A percentile compares a stretch with the other conserved stretches of the same genome.
Conservation (phyloP, 2,888 invertebrate genomes). For the Coremacera marginata region DNA sequence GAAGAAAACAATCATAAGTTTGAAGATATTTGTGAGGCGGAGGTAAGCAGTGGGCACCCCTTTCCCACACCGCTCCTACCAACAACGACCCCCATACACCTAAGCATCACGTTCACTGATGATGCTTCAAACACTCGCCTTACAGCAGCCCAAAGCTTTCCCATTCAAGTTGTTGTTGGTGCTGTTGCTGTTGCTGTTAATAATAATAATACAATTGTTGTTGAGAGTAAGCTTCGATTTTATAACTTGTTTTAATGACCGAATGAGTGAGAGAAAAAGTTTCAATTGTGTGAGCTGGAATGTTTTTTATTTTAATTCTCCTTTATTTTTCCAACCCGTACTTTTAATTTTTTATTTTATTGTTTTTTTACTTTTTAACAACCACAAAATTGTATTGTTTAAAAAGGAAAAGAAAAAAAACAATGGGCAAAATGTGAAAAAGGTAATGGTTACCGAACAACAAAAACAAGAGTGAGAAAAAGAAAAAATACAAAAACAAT, state of each 20-base stretch:
- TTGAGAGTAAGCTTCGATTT: constrained; percentile 10
- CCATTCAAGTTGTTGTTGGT: neutral
- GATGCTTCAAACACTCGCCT: neutral
- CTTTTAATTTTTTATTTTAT: constrained; percentile 1
- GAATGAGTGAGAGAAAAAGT: neutral
- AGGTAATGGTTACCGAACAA: neutral
- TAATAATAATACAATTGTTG: neutral
- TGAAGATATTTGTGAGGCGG: too few species aligned
- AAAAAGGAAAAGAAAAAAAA: constrained; percentile 7
- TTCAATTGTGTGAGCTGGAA: neutral
- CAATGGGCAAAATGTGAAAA: neutral
- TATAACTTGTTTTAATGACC: constrained; percentile 19
- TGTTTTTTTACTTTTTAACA: neutral
- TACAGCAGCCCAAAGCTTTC: neutral
- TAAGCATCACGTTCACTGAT: neutral
- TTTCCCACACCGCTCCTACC: neutral
- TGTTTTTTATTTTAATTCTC: neutral
- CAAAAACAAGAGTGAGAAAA: neutral
- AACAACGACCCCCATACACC: neutral
- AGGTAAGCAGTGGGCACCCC: too few species aligned
- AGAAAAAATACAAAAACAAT: neutral
- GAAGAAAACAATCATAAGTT: neutral
- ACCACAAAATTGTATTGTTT: constrained; percentile 24
- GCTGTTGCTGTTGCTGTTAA: constrained; percentile 1
- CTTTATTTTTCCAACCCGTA: neutral